Evolutionary conservation across 2,888 invertebrate species (phyloP).

Genomic region (Diachrysia chrysitis): DNA sequence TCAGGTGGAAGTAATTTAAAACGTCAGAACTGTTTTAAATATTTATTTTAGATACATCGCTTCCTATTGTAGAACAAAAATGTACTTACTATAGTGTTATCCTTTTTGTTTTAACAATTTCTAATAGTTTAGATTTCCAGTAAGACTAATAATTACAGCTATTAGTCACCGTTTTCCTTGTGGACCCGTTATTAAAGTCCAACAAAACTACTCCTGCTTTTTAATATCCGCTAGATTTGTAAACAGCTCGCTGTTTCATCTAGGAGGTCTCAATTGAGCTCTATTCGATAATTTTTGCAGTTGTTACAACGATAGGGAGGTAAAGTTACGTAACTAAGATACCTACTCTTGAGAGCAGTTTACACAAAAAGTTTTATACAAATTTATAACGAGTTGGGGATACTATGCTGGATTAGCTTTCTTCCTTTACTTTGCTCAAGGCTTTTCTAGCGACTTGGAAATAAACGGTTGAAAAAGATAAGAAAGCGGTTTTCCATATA

Average conservation of each 20-base stretch:
- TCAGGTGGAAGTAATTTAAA: too few species aligned
- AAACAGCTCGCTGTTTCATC: slow-evolving; percentile 22
- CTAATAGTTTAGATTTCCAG: not conserved
- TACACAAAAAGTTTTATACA: slow-evolving; percentile 54
- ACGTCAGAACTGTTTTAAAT: too few species aligned
- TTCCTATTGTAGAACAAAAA: too few species aligned
- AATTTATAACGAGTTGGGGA: slow-evolving; percentile 59
- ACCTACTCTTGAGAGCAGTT: slow-evolving; percentile 43
- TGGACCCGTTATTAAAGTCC: slow-evolving; percentile 20
- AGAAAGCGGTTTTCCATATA: slow-evolving; percentile 52
- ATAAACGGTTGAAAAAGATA: slow-evolving; percentile 52
- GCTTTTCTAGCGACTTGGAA: slow-evolving; percentile 30
- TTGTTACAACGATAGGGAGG: slow-evolving; percentile 26
- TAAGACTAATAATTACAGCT: not conserved
- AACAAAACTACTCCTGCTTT: slow-evolving; percentile 11
- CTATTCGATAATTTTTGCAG: slow-evolving; percentile 50
- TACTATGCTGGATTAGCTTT: slow-evolving; percentile 59
- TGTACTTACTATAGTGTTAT: too few species aligned
- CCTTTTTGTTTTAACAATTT: not conserved
- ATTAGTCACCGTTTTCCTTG: not conserved
- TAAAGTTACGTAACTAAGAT: slow-evolving; percentile 46
- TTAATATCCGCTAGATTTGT: slow-evolving; percentile 31
- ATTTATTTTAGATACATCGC: too few species aligned
- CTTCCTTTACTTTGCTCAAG: slow-evolving; percentile 45
- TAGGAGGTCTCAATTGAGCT: slow-evolving; percentile 35